phyloP scores from a whole-genome alignment of 2,888 invertebrate species.

The Himalopsyche kuldschensis region DNA sequence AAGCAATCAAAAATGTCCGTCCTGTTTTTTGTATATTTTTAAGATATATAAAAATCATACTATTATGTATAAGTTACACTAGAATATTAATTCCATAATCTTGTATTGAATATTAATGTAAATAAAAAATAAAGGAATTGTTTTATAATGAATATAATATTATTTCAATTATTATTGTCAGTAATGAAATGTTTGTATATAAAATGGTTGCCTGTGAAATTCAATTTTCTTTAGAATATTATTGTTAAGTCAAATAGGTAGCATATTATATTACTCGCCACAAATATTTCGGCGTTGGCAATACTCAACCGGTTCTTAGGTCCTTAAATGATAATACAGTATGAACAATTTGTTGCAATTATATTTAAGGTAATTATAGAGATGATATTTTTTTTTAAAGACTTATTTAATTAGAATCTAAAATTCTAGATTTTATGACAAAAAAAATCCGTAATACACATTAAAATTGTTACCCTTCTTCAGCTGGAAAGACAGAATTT shows the following conservation, averaged over 20 bases:
- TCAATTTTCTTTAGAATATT: background rate
- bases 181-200: background rate
- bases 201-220: background rate
- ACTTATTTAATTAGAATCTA: too few relatives aligned
- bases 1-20: background rate
- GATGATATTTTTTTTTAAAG: too few relatives aligned
- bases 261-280: background rate
- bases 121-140: background rate
- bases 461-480: too few relatives aligned
- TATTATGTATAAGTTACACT: background rate
- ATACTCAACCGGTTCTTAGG: too few relatives aligned
- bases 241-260: background rate
- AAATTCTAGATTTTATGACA: too few relatives aligned
- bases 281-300: background rate
- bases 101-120: background rate
- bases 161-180: background rate
- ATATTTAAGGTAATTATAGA: too few relatives aligned
- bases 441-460: too few relatives aligned
- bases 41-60: background rate
- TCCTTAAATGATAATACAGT: too few relatives aligned
- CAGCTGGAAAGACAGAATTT: too few relatives aligned
- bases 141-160: background rate
- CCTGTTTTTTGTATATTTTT: background rate
- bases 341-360: too few relatives aligned
- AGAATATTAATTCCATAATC: background rate